These are phyloP conservation scores for Holacanthella duospinosa DNA, from an alignment of 2,888 invertebrate genomes.

Conservation along the genomic window DNA sequence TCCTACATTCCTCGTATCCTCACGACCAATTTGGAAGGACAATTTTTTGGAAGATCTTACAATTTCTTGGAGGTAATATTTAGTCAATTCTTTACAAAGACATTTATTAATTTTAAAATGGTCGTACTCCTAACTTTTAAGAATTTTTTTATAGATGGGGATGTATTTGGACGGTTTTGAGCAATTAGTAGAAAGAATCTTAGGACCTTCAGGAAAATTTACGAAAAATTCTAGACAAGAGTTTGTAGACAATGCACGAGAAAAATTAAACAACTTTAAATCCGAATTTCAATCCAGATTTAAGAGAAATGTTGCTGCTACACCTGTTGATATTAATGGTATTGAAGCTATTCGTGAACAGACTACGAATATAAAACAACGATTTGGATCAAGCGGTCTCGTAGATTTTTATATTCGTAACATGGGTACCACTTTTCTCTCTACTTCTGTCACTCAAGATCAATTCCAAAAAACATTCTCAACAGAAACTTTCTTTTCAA, in stretches of 20 bases:
- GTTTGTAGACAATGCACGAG: constrained; percentile 42
- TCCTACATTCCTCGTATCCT: constrained; percentile 66
- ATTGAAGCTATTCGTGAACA: constrained; percentile 17
- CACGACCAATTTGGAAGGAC: constrained; percentile 60
- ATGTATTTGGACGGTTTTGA: constrained; percentile 68
- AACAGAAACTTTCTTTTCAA: constrained; percentile 45
- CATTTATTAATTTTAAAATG: not conserved
- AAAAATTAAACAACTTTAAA: constrained; percentile 41
- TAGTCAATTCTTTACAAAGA: not conserved
- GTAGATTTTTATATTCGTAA: constrained; percentile 64
- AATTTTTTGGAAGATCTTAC: constrained; percentile 65
- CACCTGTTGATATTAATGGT: constrained; percentile 41
- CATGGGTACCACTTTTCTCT: constrained; percentile 74
- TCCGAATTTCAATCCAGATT: constrained; percentile 30
- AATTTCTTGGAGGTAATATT: constrained; percentile 59
- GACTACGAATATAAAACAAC: not conserved
- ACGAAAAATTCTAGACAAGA: constrained; percentile 47
- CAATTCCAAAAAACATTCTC: constrained; percentile 42
- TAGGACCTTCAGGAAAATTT: constrained; percentile 59
- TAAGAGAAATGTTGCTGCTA: constrained; percentile 33
- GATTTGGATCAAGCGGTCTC: not conserved
- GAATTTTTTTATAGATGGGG: constrained; percentile 45
- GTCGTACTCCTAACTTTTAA: not conserved
- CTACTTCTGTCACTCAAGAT: constrained; percentile 48
- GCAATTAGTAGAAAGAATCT: constrained; percentile 58